Base-by-base conservation (phyloP, 1,140 invertebrate genomes). In the Ostrea denselamellosa region DNA sequence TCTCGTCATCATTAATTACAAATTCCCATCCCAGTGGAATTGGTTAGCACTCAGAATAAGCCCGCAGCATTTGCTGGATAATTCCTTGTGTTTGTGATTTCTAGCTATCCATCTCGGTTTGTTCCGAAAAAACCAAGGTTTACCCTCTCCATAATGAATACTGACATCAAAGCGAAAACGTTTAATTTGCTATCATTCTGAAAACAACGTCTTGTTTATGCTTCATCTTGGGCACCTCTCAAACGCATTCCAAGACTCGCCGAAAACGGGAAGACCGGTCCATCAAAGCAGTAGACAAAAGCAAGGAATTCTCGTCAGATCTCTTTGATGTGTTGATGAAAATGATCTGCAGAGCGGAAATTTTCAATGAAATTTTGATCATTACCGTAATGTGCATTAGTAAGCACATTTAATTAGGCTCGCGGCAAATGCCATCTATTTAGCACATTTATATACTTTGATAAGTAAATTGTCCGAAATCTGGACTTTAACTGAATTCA, bases 151-250 rank as follows among this genome's bases (percentile, higher is more conserved):
- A 28, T 77, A 77, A 77, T 77, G 68, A 77, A 77, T 25, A 77
- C 25, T 28, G 68, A 34, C 68, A 77, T 77, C 68, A 77, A 77
- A 77, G 28, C 4, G 58, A n/a, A 14, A 77, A 77, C 68, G 68
- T 77, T 34, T 77, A 77, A 77, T 77, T 77, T 77, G 68, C 68
- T 77, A 77, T 77, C 68, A 77, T 77, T 77, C 68, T 34, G 4
- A 77, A 77, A 77, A 77, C 68, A 77, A 77, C 25, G 68, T 14
- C 56, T 9, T 77, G 68, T 77, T 77, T 77, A 77, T 77, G 68
- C 68, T 28, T 25, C 25, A 28, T 4, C 68, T 17, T 8, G 28
- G 14, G 14, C 28, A 77, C 25, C 25, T 2, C 22, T 22, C 68
- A 12, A 77, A 25, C 8, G 28, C 22, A 25, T 77, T 77, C 68